phyloP scores from a whole-genome alignment of 30 jellyfish, hydroid and myxozoan species.

The Pelagia noctiluca region DNA sequence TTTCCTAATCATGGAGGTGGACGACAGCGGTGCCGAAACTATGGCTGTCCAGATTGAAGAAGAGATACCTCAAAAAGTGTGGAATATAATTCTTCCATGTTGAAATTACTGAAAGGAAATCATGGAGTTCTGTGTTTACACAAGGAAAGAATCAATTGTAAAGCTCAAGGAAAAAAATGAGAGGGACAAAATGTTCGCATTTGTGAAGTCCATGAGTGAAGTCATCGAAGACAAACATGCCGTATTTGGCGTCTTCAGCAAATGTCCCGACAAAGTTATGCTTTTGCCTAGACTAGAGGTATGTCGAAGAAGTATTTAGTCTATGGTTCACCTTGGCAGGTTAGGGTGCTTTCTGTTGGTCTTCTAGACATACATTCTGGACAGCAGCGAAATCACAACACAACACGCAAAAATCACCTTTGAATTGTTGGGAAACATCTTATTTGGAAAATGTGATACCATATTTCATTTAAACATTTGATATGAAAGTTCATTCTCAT shows the following conservation, averaged over 20 bases:
- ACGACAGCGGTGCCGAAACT: background rate
- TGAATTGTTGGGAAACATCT: too few species aligned
- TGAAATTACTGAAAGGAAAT: background rate
- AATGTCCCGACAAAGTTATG: slow-evolving; percentile 6
- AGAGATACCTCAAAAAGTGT: background rate
- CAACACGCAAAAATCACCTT: too few species aligned
- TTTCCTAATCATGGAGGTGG: too few species aligned
- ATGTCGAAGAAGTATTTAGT: too few species aligned
- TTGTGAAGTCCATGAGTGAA: slow-evolving; percentile 23
- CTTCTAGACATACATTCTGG: too few species aligned
- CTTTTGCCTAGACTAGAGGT: too few species aligned
- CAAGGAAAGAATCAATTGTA: slow-evolving; percentile 8
- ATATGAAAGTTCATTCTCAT: too few species aligned
- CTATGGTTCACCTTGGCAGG: too few species aligned
- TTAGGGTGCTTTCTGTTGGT: too few species aligned
- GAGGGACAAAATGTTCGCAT: slow-evolving; percentile 14
- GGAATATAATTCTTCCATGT: slow-evolving; percentile 24
- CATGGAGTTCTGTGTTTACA: slow-evolving; percentile 9
- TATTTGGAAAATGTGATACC: too few species aligned
- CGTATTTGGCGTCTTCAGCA: slow-evolving; percentile 13
- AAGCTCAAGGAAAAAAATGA: slow-evolving; percentile 10
- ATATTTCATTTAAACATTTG: too few species aligned
- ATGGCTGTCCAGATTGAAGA: background rate
- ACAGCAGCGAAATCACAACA: too few species aligned
- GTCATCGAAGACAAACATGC: slow-evolving; percentile 23